Conservation (phyloP, 1,140 invertebrate species). For the Drosophila burlai region DNA sequence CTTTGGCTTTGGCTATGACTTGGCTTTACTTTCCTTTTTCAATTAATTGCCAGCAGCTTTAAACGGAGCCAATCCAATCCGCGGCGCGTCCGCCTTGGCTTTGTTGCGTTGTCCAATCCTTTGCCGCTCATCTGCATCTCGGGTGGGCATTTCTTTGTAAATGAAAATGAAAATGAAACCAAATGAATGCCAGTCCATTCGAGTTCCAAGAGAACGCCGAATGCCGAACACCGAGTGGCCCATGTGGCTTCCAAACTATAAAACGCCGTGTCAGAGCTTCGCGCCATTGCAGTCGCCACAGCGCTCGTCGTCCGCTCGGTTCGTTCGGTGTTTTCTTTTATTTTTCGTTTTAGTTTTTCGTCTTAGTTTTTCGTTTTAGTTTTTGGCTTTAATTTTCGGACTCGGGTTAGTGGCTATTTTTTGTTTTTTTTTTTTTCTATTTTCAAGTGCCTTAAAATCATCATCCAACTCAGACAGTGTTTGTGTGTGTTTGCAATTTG, state of each 20-base stretch:
- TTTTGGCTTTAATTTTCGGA: conserved; percentile 12
- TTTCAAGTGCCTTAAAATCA: conserved; percentile 8
- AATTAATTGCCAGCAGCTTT: conserved; percentile 52
- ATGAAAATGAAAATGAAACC: conserved; percentile 2
- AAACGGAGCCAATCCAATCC: conserved; percentile 38
- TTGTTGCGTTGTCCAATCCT: conserved; percentile 14
- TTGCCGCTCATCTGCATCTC: conserved; percentile 55
- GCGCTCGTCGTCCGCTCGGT: conserved; percentile 47
- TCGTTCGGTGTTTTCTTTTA: conserved; percentile 1
- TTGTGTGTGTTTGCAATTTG: neutral
- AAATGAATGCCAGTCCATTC: conserved; percentile 19
- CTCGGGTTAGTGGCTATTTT: conserved; percentile 21
- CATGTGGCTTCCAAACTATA: conserved; percentile 29
- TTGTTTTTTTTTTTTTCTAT: conserved; percentile 3
- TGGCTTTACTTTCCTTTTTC: conserved; percentile 53
- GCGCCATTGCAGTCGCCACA: conserved; percentile 47
- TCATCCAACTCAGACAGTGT: neutral
- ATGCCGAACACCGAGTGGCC: neutral
- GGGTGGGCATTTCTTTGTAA: conserved; percentile 6
- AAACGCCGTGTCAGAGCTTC: conserved; percentile 42
- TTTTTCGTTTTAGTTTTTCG: neutral
- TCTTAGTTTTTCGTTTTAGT: conserved; percentile 9
- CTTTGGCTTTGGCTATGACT: neutral
- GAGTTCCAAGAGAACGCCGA: conserved; percentile 7
- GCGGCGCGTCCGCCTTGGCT: conserved; percentile 7